Evolutionary conservation across 2,888 invertebrate genomes (phyloP).

Genomic region (Caenorhabditis sp.): DNA sequence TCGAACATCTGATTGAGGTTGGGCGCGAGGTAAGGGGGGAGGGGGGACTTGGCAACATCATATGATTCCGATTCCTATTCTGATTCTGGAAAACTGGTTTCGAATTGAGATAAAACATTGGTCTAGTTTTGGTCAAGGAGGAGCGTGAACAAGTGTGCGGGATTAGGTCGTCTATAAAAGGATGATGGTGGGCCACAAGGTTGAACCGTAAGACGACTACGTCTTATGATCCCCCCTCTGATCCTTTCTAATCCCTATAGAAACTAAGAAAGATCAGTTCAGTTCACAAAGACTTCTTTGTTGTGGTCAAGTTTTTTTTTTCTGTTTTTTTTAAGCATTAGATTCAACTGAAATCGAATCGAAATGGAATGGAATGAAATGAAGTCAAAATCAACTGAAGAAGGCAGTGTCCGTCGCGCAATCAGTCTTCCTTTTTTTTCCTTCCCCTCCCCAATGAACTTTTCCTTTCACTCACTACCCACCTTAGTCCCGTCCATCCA

Average conservation of each 20-base stretch:
- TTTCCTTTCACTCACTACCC: conserved; percentile 36
- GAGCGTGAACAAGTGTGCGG: no score
- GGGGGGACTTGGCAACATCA: conserved; percentile 55
- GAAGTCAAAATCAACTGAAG: conserved; percentile 25
- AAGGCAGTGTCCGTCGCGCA: conserved; percentile 41
- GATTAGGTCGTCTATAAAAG: conserved; percentile 36
- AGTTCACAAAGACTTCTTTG: not conserved
- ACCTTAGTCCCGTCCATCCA: conserved; percentile 34
- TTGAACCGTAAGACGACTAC: conserved; percentile 42
- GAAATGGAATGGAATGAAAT: no score
- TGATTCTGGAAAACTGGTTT: conserved; percentile 48
- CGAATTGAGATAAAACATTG: conserved; percentile 41
- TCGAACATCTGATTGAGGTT: conserved; percentile 48
- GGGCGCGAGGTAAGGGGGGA: conserved; percentile 9
- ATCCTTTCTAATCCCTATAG: no score
- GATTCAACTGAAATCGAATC: no score
- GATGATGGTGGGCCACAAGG: conserved; percentile 36
- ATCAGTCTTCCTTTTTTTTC: conserved; percentile 38
- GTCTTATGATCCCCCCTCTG: no score
- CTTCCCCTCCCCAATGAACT: conserved; percentile 52
- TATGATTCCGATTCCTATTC: no score
- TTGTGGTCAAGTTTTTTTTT: conserved; percentile 21
- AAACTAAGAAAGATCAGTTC: no score
- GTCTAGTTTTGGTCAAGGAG: conserved; percentile 20
- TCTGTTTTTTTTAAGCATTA: not conserved